Conservation (phyloP, 2,113 vertebrate genomes). For the Hylia prasina region DNA sequence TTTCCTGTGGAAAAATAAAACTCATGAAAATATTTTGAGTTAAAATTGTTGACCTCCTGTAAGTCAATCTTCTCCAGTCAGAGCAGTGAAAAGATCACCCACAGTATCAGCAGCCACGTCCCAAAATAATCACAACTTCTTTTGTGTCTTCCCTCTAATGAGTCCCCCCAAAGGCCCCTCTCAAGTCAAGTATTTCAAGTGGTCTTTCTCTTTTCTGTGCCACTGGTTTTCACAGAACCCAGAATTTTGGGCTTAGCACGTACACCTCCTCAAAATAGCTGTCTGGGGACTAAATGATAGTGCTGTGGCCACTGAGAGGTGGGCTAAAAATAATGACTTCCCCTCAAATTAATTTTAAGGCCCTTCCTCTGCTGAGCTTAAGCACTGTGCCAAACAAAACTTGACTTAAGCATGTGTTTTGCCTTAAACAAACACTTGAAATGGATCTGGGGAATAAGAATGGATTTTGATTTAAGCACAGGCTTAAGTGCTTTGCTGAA, state of each 20-base stretch:
- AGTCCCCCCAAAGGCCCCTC: neutral
- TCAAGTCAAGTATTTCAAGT: slow-evolving; percentile 31
- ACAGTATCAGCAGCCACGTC: neutral
- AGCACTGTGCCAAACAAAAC: neutral
- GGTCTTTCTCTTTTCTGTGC: neutral
- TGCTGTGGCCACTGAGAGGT: neutral
- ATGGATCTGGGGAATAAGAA: neutral
- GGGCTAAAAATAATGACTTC: slow-evolving; percentile 44
- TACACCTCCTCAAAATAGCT: neutral
- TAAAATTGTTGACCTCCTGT: neutral
- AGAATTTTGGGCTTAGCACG: neutral
- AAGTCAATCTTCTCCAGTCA: neutral
- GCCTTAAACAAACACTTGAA: neutral
- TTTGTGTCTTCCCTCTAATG: neutral
- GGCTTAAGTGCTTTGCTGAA: neutral
- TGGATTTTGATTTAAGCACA: neutral
- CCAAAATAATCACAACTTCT: neutral
- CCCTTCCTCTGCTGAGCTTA: neutral
- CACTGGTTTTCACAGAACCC: neutral
- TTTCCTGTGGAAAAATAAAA: neutral
- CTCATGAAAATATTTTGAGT: neutral
- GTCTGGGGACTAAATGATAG: neutral
- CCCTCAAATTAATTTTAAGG: neutral
- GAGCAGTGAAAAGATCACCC: neutral
- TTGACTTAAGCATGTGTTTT: neutral